Evolutionary conservation across 2,888 invertebrate species (phyloP), one percentile per base, ranked within the genome.

Genomic region (Thereva nobilitata): DNA sequence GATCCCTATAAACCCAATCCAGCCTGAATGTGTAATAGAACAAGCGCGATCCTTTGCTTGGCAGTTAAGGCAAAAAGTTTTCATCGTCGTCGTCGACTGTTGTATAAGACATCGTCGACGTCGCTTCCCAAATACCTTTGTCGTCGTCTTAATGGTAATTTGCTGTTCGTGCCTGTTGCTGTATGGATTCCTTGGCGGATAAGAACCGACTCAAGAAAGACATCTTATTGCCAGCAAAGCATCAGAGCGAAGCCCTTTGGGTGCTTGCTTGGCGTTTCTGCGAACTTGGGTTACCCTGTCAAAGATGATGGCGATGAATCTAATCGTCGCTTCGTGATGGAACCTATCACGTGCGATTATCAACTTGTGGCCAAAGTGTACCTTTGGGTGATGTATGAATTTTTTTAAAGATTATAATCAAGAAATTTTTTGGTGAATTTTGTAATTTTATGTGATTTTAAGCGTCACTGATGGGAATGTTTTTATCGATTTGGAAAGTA

Each of bases 111-210:
- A 34, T 45, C 34, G 23, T 6, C 5, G 23, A 5, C 7, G 7
- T n/a, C 41, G 40, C 55, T 41, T 8, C 23, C 37, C 34, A 42
- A 10, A 44, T 45, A 34, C 44, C 57, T 57, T 45, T 45, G 10
- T 45, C 57, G n/a, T 45, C 42, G 23, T 23, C 23, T 40, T 57
- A 57, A 57, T 57, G 57, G 57, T 44, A 57, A 57, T 57, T 57
- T 57, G 42, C 57, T 57, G 57, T 57, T 57, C 57, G 44, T 57
- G 45, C 57, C 57, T 57, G 57, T 57, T 57, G 57, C 42, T 57
- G 23, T 23, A 23, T 23, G 23, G 23, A 23, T 23, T 23, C n/a
- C 23, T 34, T 35, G 41, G 3, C n/a, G 9, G 34, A 37, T 34
- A 35, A 57, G 34, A 45, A 41, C 38, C 41, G 41, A 40, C 40